Percentiles rank a stretch among this genome's conserved stretches.
Evolutionary conservation across 2,888 invertebrate species (phyloP).

Genomic region (Chymomyza amoena): DNA sequence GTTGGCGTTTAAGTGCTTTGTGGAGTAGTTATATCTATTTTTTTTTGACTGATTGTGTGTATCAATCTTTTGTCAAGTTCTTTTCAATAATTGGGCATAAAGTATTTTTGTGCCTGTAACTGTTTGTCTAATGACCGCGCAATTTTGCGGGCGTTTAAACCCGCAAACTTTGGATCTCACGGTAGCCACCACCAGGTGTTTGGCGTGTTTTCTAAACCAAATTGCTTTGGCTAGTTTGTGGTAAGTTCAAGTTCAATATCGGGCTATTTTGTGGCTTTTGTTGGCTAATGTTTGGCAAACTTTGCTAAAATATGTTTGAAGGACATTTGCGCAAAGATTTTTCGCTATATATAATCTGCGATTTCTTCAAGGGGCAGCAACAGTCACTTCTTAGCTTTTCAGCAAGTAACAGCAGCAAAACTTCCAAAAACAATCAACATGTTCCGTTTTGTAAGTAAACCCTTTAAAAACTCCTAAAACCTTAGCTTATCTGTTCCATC

Average conservation of each 20-base stretch:
- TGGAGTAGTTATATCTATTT: background rate
- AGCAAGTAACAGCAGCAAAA: constrained; percentile 24
- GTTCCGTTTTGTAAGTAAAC: constrained; percentile 77
- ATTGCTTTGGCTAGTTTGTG: constrained; percentile 17
- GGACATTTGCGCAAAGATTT: constrained; percentile 45
- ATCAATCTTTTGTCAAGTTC: background rate
- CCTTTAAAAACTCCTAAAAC: background rate
- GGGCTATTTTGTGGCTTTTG: constrained; percentile 6
- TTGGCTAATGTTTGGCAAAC: background rate
- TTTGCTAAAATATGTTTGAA: constrained; percentile 34
- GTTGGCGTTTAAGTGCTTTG: background rate
- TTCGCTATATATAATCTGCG: constrained; percentile 44
- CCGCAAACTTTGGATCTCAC: background rate
- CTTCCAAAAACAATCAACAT: constrained; percentile 54
- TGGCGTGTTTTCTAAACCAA: background rate
- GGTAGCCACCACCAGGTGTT: background rate
- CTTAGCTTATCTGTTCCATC: background rate
- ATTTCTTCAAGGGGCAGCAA: constrained; percentile 36
- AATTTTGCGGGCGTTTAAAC: background rate
- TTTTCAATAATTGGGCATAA: background rate
- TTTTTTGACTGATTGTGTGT: background rate
- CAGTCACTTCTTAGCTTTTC: constrained; percentile 47
- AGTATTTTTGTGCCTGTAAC: background rate
- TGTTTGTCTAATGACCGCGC: background rate
- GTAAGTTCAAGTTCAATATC: constrained; percentile 70